Base-by-base conservation (phyloP, 2,888 invertebrate species). In the Pilophorus perplexus region DNA sequence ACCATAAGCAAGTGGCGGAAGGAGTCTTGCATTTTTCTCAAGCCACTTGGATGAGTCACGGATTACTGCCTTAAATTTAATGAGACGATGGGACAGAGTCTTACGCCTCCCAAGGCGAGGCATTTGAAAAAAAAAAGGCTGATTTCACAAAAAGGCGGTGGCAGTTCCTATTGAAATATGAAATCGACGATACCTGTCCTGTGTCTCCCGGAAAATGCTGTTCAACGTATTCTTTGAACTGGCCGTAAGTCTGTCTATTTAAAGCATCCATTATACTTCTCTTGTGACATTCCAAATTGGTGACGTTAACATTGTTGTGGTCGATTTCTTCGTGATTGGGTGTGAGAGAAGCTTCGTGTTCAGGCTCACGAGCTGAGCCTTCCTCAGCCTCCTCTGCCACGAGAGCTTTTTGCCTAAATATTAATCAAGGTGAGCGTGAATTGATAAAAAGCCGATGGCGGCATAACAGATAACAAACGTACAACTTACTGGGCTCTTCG, bases 251-350 rank as follows among this genome's bases (percentile, higher is more conserved):
- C 79, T 94, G 94, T 74, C 93, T 90, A 78, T 99, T 99, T 14
- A 99, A 81, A 1, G 96, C 96, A 76, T 96, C 94, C 79, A 98
- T 93, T 75, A 99, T 90, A 78, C 92, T 89, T 72, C 89, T 82
- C 70, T 87, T 86, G 74, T 77, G 74, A 70, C 75, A 74, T 74
- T 78, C 84, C 74, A 85, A 12, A 40, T 62, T 62, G 6, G 62
- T 18, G 12, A 62, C 62, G 20, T 62, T 62, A 18, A 62, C 23
- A 28, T 62, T 62, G 28, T 46, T 62, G 6, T 28, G 22, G 3
- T 48, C 62, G n/a, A 12, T 33, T 20, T 46, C 46, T 20, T 46
- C 62, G 8, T 20, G 14, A 20, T 10, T 25, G 16, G 42, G 18
- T 22, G 42, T 40, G 27, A 23, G 22, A 12, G 25, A 18, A 2